Percentiles rank a stretch among this genome's conserved stretches.
Evolutionary conservation across 2,797 vertebrate genomes (phyloP).

Genomic region (Hypotaenidia philippensis): DNA sequence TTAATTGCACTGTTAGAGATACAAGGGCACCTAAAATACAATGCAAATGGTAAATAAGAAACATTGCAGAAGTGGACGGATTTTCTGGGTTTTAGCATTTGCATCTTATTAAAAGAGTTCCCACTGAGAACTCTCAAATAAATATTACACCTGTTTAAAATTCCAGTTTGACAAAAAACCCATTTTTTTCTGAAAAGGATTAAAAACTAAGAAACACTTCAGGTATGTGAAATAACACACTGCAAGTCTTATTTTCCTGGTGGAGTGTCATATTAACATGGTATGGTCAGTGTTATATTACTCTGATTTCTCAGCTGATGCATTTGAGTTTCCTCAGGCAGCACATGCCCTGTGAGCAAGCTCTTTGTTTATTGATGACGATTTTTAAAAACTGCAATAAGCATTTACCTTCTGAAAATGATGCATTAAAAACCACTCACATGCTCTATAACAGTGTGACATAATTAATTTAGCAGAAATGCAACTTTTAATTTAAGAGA

Average conservation of each 20-base stretch:
- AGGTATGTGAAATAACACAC: neutral
- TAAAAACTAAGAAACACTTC: neutral
- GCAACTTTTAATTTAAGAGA: neutral
- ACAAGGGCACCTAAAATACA: neutral
- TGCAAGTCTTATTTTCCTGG: neutral
- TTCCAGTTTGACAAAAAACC: neutral
- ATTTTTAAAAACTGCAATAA: neutral
- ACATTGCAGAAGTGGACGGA: neutral
- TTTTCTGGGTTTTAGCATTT: neutral
- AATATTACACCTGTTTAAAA: neutral
- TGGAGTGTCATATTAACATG: accelerated
- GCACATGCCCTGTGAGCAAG: neutral
- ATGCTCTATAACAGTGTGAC: neutral
- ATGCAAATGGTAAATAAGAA: neutral
- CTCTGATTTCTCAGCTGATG: neutral
- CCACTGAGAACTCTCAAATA: neutral
- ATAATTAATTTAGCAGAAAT: neutral
- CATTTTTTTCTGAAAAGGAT: neutral
- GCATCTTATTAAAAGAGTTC: neutral
- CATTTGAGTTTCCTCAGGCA: neutral
- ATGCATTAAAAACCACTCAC: neutral
- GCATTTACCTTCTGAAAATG: neutral
- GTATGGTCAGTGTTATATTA: accelerated
- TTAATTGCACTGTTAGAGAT: neutral
- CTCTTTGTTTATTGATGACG: neutral